phyloP scores from a whole-genome alignment of 2,113 vertebrate species.

The Muntiacus muntjak region DNA sequence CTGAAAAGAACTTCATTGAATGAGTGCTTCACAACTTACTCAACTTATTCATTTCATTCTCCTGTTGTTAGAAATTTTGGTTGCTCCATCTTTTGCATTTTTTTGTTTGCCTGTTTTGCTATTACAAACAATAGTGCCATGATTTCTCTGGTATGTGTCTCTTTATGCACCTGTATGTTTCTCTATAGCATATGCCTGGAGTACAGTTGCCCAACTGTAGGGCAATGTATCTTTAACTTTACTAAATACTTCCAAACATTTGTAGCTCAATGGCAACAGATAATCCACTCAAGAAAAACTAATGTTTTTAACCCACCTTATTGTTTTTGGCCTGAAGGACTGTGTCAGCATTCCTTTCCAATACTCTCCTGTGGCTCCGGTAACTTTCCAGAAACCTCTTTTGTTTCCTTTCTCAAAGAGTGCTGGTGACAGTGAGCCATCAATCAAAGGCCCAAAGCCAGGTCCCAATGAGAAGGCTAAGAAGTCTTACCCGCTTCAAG shows the following conservation, averaged over 20 bases:
- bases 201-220: not conserved
- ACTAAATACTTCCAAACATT: not conserved
- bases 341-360: not conserved
- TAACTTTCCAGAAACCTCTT: not conserved
- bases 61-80: not conserved
- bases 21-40: not conserved
- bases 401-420: not conserved
- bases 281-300: not conserved
- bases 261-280: not conserved
- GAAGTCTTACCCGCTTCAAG: fast-evolving
- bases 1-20: not conserved
- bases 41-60: not conserved
- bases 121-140: not conserved
- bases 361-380: not conserved
- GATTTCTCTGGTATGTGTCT: not conserved
- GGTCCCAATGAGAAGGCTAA: not conserved
- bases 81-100: not conserved
- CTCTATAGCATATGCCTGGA: not conserved
- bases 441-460: not conserved
- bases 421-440: not conserved
- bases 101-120: not conserved
- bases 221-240: not conserved
- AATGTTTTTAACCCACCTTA: not conserved
- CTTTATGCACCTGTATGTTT: not conserved
- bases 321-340: not conserved